Conservation (phyloP, 2,113 vertebrate species). For the Psephotus haematonotus region DNA sequence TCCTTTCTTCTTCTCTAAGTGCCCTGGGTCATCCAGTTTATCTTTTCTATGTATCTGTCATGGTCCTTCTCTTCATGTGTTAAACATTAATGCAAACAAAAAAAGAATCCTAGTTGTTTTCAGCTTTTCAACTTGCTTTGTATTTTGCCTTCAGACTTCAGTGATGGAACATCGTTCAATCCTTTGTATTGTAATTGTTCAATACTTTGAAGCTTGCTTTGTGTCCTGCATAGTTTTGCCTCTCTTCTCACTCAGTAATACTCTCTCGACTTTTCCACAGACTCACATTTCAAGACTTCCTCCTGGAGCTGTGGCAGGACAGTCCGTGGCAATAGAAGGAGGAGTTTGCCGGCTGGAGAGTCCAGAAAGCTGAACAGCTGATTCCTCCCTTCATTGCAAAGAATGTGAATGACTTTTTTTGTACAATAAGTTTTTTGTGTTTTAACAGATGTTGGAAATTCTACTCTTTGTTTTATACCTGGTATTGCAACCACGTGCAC, state of each 20-base stretch:
- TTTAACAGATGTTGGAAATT: conserved; percentile 75
- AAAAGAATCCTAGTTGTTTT: background rate
- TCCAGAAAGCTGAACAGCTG: conserved; percentile 76
- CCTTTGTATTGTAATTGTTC: background rate
- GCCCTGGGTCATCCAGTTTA: background rate
- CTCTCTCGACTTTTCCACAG: conserved; percentile 74
- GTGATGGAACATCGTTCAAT: background rate
- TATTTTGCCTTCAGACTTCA: background rate
- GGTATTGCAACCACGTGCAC: conserved; percentile 55
- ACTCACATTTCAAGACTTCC: conserved; percentile 98
- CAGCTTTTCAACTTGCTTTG: conserved; percentile 10
- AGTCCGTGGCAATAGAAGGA: conserved; percentile 98
- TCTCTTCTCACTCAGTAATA: background rate
- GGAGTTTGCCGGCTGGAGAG: conserved; percentile 93
- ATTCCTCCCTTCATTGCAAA: conserved; percentile 56
- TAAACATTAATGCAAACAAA: background rate
- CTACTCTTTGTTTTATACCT: conserved; percentile 74
- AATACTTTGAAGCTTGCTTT: background rate
- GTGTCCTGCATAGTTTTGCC: background rate
- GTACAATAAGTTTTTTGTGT: conserved; percentile 70
- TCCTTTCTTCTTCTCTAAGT: background rate
- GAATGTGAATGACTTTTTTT: conserved; percentile 54
- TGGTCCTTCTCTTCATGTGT: background rate
- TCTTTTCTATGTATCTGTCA: background rate
- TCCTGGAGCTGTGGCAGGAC: conserved; percentile 92